These are phyloP conservation scores for Eristalinus sepulchralis DNA, from an alignment of 2,888 invertebrate genomes.

Conservation along the genomic window DNA sequence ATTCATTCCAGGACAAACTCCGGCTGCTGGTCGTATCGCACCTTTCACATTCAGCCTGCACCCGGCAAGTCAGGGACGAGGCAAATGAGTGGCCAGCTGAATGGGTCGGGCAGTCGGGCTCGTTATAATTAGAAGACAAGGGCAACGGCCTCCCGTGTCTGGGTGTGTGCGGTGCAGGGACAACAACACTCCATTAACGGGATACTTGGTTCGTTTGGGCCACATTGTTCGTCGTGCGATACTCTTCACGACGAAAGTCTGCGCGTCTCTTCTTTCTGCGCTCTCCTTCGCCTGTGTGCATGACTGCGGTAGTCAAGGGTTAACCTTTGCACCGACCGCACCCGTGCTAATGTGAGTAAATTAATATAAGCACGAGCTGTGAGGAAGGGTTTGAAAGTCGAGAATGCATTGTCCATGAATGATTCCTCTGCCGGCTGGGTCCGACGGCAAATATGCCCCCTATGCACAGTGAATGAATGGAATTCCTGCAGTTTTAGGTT, in stretches of 20 bases:
- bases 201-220: slow-evolving; percentile 45
- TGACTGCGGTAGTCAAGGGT: background rate
- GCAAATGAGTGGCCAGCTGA: slow-evolving; percentile 25
- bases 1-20: slow-evolving; percentile 14
- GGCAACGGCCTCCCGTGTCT: background rate
- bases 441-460: too few relatives aligned
- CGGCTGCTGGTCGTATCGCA: background rate
- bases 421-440: background rate
- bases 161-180: slow-evolving; percentile 3
- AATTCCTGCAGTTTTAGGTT: too few relatives aligned
- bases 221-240: slow-evolving; percentile 40
- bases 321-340: slow-evolving; percentile 12
- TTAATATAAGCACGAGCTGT: slow-evolving; percentile 3
- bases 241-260: background rate
- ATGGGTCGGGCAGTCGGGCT: background rate
- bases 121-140: slow-evolving; percentile 38
- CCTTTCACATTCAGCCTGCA: background rate
- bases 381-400: background rate
- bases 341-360: slow-evolving; percentile 19
- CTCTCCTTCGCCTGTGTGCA: background rate
- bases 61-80: background rate
- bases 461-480: too few relatives aligned
- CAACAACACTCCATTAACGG: slow-evolving; percentile 41
- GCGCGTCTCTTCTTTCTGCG: background rate
- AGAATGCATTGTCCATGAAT: background rate